A percentile compares a stretch with the other conserved stretches of the same genome.
phyloP scores from a whole-genome alignment of 2,888 invertebrate species.

The Lydus trimaculatus region DNA sequence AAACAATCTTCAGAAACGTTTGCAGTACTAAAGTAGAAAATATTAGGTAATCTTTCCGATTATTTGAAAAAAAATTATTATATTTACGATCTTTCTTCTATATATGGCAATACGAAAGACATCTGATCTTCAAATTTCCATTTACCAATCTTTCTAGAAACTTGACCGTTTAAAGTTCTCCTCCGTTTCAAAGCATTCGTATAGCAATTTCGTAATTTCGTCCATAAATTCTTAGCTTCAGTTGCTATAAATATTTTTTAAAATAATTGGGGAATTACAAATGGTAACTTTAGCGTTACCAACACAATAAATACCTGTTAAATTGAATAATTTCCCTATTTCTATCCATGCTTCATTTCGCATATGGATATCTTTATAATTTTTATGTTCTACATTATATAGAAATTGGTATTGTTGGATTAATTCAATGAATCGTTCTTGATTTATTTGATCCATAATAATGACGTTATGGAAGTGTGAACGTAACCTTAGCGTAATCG shows the following conservation, averaged over 20 bases:
- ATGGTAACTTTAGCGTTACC: too few relatives aligned
- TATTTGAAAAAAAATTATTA: background rate
- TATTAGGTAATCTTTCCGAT: background rate
- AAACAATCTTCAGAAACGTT: background rate
- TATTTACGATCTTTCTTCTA: background rate
- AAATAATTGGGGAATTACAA: too few relatives aligned
- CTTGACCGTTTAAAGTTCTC: background rate
- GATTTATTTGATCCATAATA: background rate
- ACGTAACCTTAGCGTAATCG: background rate
- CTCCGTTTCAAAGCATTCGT: background rate
- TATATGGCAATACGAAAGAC: background rate
- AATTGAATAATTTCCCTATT: background rate
- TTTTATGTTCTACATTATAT: background rate
- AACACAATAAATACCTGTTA: background rate
- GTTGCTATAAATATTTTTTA: background rate
- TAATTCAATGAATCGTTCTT: background rate
- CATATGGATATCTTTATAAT: background rate
- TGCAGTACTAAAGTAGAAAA: background rate
- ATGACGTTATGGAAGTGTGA: too few relatives aligned
- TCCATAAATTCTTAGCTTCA: background rate
- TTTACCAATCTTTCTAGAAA: background rate
- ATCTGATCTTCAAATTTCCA: background rate
- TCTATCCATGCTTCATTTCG: background rate
- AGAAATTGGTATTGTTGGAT: background rate
- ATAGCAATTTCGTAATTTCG: background rate